Evolutionary conservation across 1,140 invertebrate genomes (phyloP).

Genomic region (Caerostris darwini): DNA sequence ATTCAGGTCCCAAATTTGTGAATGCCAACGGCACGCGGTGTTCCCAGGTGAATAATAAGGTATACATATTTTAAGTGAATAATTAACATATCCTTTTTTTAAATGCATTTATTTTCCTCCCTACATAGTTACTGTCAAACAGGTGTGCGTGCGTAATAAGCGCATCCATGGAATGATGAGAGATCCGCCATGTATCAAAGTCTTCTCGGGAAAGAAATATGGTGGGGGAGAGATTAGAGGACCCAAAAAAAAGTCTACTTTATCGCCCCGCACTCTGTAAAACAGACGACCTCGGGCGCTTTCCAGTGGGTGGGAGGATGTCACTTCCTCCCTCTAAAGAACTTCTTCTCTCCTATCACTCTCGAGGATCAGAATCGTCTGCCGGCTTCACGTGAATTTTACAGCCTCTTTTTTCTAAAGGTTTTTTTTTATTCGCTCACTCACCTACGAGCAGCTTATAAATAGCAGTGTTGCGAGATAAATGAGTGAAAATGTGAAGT

Average conservation of each 20-base stretch:
- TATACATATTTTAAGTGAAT: too few relatives aligned
- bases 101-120: too few relatives aligned
- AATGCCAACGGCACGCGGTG: too few relatives aligned
- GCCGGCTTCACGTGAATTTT: neutral
- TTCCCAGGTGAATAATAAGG: too few relatives aligned
- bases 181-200: slow-evolving; percentile 11
- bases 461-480: neutral
- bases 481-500: neutral
- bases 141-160: neutral
- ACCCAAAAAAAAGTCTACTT: neutral
- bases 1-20: too few relatives aligned
- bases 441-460: neutral
- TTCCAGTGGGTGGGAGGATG: neutral
- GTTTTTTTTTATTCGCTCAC: neutral
- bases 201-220: neutral
- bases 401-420: neutral
- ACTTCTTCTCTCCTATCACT: neutral
- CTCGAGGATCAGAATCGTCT: neutral
- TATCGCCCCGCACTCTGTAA: slow-evolving; percentile 10
- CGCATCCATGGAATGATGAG: neutral
- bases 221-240: neutral
- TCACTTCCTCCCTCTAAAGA: neutral
- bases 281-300: slow-evolving; percentile 7
- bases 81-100: too few relatives aligned
- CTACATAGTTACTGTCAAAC: neutral